A percentile compares a stretch with the other conserved stretches of the same genome.
These are phyloP conservation scores for Microplitis deprimator DNA, from an alignment of 2,888 invertebrate species.

Conservation along the genomic window DNA sequence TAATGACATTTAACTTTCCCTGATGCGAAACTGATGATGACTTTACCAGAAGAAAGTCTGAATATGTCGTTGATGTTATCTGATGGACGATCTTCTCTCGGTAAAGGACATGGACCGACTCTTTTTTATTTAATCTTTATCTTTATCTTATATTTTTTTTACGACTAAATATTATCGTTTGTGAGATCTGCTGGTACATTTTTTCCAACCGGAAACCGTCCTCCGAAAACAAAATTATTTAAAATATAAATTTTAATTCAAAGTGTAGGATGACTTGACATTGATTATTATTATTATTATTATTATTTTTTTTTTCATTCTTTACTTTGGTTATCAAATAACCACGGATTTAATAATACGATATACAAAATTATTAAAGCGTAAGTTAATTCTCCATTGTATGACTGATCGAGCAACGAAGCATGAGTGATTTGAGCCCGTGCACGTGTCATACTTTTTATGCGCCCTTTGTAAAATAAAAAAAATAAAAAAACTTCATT, in stretches of 20 bases:
- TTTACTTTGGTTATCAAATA: background rate
- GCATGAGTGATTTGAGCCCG: slow-evolving; percentile 50
- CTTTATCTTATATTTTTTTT: background rate
- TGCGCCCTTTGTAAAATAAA: slow-evolving; percentile 14
- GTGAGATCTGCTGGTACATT: background rate
- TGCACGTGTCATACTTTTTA: slow-evolving; percentile 36
- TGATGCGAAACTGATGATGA: slow-evolving; percentile 1
- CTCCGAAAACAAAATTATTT: background rate
- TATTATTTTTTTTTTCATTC: background rate
- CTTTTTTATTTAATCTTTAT: background rate
- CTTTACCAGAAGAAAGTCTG: background rate
- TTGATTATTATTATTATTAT: background rate
- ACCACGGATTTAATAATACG: slow-evolving; percentile 47
- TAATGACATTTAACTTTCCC: background rate
- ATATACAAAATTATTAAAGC: slow-evolving; percentile 41
- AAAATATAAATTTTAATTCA: background rate
- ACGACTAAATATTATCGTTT: background rate
- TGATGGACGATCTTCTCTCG: slow-evolving; percentile 5
- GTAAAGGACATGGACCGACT: background rate
- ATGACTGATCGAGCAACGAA: slow-evolving; percentile 43
- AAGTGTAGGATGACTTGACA: background rate
- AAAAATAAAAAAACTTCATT: slow-evolving; percentile 42
- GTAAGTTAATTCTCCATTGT: slow-evolving; percentile 39
- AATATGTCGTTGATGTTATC: slow-evolving; percentile 11
- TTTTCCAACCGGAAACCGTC: background rate